phyloP scores from a whole-genome alignment of 2,797 vertebrate genomes.

The Ibycter americanus region DNA sequence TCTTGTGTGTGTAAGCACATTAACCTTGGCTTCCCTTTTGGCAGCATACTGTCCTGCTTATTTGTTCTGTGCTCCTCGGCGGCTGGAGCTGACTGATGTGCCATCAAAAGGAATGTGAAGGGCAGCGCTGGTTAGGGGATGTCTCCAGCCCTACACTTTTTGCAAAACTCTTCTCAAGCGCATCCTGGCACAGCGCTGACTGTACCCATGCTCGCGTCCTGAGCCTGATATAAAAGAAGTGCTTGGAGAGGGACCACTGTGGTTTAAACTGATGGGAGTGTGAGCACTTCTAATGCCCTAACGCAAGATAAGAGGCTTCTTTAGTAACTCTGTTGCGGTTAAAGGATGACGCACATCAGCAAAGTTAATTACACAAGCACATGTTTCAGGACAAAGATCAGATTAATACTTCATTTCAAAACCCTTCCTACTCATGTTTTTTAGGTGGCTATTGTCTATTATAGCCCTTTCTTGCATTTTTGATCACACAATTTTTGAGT shows the following conservation, averaged over 20 bases:
- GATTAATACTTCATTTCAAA: background rate
- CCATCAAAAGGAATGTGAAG: background rate
- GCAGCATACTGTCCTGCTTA: background rate
- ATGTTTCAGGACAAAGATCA: background rate
- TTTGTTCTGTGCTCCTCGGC: fast-evolving
- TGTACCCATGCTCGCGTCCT: fast-evolving
- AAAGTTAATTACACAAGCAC: background rate
- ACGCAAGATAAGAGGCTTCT: background rate
- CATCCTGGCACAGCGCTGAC: fast-evolving
- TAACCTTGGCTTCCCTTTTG: background rate
- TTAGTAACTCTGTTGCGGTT: background rate
- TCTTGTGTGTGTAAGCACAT: fast-evolving
- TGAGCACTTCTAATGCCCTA: background rate
- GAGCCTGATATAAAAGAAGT: background rate
- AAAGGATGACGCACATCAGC: background rate
- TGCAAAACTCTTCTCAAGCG: background rate
- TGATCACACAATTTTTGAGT: background rate
- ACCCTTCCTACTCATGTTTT: background rate
- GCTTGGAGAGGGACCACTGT: fast-evolving
- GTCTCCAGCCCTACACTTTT: background rate
- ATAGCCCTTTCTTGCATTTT: background rate
- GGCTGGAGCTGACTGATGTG: background rate
- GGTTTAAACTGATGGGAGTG: background rate
- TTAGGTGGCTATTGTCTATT: background rate
- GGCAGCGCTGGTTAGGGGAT: background rate